These are phyloP conservation scores for Gymnosoma rotundatum DNA, from an alignment of 2,888 invertebrate genomes.

Conservation along the genomic window DNA sequence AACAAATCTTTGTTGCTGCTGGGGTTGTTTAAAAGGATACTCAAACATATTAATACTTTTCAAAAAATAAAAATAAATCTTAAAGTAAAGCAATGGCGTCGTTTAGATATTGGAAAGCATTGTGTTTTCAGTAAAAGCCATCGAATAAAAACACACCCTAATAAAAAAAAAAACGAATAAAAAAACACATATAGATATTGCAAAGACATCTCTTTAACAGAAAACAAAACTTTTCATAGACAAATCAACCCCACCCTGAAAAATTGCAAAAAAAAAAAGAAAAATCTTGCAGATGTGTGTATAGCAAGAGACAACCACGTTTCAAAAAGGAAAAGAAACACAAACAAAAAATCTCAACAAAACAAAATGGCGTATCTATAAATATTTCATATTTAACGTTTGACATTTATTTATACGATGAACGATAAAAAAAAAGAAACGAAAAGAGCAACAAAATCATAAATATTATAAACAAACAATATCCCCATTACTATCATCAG, in stretches of 20 bases:
- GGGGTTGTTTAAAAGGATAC: slow-evolving; percentile 47
- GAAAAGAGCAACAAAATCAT: slow-evolving; percentile 15
- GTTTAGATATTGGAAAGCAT: slow-evolving; percentile 63
- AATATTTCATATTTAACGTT: slow-evolving; percentile 53
- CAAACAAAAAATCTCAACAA: slow-evolving; percentile 40
- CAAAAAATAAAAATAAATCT: not conserved
- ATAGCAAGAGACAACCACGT: not conserved
- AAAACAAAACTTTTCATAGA: slow-evolving; percentile 15
- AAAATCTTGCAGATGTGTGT: slow-evolving; percentile 49
- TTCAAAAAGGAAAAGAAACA: slow-evolving; percentile 12
- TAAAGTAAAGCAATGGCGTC: slow-evolving; percentile 56
- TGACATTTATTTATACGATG: slow-evolving; percentile 61
- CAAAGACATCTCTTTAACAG: slow-evolving; percentile 53
- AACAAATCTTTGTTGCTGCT: slow-evolving; percentile 51
- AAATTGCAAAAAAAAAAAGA: slow-evolving; percentile 13
- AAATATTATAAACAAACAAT: slow-evolving; percentile 30
- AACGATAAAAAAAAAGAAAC: slow-evolving; percentile 5
- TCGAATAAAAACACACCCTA: slow-evolving; percentile 63
- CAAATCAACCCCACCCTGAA: slow-evolving; percentile 61
- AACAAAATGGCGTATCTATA: slow-evolving; percentile 66
- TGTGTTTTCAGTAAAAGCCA: slow-evolving; percentile 30
- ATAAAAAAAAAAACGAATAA: slow-evolving; percentile 30
- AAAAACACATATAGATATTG: slow-evolving; percentile 37
- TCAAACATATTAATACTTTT: slow-evolving; percentile 12
- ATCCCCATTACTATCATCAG: slow-evolving; percentile 33